Conservation (phyloP, 2,113 vertebrate genomes). For the Nanger granti region DNA sequence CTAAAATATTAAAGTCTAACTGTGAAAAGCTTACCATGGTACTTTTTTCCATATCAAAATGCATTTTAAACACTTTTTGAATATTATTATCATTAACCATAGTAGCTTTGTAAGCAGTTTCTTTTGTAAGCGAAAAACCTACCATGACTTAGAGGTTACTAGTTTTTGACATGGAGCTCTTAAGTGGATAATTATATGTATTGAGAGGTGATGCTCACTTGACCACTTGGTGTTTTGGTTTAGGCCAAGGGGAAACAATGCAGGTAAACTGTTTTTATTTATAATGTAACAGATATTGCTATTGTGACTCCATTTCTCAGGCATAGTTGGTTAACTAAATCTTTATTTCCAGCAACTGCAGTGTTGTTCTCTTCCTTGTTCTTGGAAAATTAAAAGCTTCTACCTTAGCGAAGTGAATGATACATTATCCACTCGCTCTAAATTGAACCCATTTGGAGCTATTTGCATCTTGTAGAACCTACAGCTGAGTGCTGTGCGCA, state of each 20-base stretch:
- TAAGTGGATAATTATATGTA: slow-evolving; percentile 67
- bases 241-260: slow-evolving; percentile 42
- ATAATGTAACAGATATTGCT: slow-evolving; percentile 64
- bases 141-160: slow-evolving; percentile 41
- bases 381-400: slow-evolving; percentile 84
- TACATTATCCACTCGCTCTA: slow-evolving; percentile 92
- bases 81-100: slow-evolving; percentile 68
- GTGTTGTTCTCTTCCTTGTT: slow-evolving; percentile 73
- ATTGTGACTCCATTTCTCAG: slow-evolving; percentile 45
- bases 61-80: slow-evolving; percentile 66
- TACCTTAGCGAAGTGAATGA: slow-evolving; percentile 85
- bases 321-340: slow-evolving; percentile 68
- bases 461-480: slow-evolving; percentile 97
- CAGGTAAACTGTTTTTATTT: slow-evolving; percentile 75
- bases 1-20: slow-evolving; percentile 67
- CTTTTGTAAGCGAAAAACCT: slow-evolving; percentile 60
- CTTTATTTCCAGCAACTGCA: slow-evolving; percentile 70
- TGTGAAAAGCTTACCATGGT: slow-evolving; percentile 65
- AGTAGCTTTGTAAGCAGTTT: slow-evolving; percentile 57
- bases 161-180: slow-evolving; percentile 58
- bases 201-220: slow-evolving; percentile 66
- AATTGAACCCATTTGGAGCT: slow-evolving; percentile 98
- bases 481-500: slow-evolving; percentile 95
- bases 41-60: slow-evolving; percentile 64
- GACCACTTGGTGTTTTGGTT: slow-evolving; percentile 39